A percentile compares a stretch with the other conserved stretches of the same genome.
Conservation (phyloP, 2,113 vertebrate species). For the Lagopus leucura region DNA sequence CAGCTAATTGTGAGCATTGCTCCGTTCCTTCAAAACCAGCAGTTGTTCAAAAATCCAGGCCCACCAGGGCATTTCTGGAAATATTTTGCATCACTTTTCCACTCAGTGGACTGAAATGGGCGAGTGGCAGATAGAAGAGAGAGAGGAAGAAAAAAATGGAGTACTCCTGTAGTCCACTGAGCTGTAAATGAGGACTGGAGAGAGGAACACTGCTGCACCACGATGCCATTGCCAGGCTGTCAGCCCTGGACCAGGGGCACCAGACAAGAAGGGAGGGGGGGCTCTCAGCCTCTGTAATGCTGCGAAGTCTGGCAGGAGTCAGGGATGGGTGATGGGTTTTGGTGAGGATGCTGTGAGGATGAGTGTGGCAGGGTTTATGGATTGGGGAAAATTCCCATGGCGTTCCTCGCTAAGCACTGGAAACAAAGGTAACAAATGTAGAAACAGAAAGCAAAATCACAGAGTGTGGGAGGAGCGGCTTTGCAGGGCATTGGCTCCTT, state of each 20-base stretch:
- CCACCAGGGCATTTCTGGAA: background rate
- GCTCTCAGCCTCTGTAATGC: background rate
- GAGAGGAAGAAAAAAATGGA: too few relatives aligned
- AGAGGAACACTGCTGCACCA: background rate
- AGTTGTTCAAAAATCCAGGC: background rate
- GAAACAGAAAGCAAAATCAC: background rate
- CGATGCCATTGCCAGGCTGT: background rate
- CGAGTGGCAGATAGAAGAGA: background rate
- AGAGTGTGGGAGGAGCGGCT: background rate
- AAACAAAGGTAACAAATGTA: background rate
- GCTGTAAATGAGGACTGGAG: background rate
- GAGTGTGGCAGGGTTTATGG: background rate
- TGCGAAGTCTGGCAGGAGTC: background rate
- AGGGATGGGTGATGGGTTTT: background rate
- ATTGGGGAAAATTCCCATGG: background rate
- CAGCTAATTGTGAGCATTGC: rapidly evolving
- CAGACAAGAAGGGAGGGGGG: background rate
- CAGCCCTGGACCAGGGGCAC: background rate
- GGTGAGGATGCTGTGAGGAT: background rate
- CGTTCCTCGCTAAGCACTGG: rapidly evolving
- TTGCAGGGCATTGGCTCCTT: background rate
- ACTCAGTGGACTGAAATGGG: background rate
- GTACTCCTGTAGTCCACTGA: background rate
- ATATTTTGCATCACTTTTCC: background rate
- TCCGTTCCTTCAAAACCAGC: background rate